Evolutionary conservation across 2,113 vertebrate genomes (phyloP), one percentile per base, ranked within the genome.

Genomic region (Seriola quinqueradiata): DNA sequence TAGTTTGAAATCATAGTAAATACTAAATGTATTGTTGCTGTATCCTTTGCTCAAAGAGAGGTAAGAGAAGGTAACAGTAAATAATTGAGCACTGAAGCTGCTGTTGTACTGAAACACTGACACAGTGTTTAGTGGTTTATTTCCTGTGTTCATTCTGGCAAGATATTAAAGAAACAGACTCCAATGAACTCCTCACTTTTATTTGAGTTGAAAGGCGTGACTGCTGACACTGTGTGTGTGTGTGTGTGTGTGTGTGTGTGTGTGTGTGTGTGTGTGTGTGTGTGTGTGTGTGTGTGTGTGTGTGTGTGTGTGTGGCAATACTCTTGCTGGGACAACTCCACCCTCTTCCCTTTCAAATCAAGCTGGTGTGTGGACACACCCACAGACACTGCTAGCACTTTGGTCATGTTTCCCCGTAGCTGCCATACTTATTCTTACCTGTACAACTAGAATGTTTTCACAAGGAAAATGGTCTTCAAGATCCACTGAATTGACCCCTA

Each of bases 291-390:
- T 16, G 38, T 36, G 57, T 17, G 23, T 12, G 17, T 23, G 19
- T 9, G 14, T 5, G 46, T 36, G 34, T 36, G 34, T 36, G 5
- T 36, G 34, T 6, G 34, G 71, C 73, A 28, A 28, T 23, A 73
- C 59, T 73, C 71, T 50, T 40, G 63, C 64, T 42, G 2, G 17
- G 3, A 32, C 60, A 50, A 54, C 74, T 75, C 36, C 38, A n/a
- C 64, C 59, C 58, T 42, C 50, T 2, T 17, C 8, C 11, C 1
- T 42, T 25, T 17, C 21, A 36, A 50, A 28, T 40, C 59, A 12
- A 16, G 12, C 40, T 16, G 36, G 9, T 17, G 19, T 10, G 23
- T 7, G 34, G 59, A 82, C 82, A 75, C 79, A 71, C 79, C 78
- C 34, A 4, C 21, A 60, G 3, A 70, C 63, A 36, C 61, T 44